These are phyloP conservation scores for Aeoliscus strigatus DNA, from an alignment of 2,797 vertebrate genomes.

Conservation along the genomic window DNA sequence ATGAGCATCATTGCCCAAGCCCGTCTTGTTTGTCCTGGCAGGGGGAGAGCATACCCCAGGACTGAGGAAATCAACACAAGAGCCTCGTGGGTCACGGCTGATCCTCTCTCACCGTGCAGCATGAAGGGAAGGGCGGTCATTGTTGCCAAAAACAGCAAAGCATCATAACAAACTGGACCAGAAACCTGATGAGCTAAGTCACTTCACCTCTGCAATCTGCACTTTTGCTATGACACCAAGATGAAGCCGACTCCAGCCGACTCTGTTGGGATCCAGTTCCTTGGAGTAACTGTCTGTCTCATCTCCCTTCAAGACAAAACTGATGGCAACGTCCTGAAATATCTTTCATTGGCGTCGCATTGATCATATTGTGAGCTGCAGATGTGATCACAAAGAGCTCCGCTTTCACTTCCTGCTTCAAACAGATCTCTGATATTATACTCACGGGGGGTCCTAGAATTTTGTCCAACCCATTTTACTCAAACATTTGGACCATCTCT, in stretches of 20 bases:
- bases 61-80: slow-evolving; percentile 64
- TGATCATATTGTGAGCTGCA: too few species aligned
- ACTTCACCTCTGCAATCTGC: slow-evolving; percentile 25
- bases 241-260: not conserved
- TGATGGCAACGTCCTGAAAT: too few species aligned
- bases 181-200: slow-evolving; percentile 24
- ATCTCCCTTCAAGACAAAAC: too few species aligned
- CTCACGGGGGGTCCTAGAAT: too few species aligned
- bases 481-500: too few species aligned
- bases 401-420: too few species aligned
- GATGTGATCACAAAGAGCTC: too few species aligned
- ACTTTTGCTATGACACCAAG: slow-evolving; percentile 15
- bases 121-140: slow-evolving; percentile 13
- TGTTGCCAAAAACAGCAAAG: slow-evolving; percentile 27
- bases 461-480: too few species aligned
- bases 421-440: too few species aligned
- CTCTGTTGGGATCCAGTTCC: too few species aligned
- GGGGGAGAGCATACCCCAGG: slow-evolving; percentile 55
- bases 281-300: too few species aligned
- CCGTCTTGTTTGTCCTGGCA: slow-evolving; percentile 70
- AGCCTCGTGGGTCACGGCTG: slow-evolving; percentile 28
- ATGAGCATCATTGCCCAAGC: slow-evolving; percentile 33
- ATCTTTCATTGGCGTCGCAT: too few species aligned
- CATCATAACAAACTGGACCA: slow-evolving; percentile 36
- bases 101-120: slow-evolving; percentile 51